phyloP scores from a whole-genome alignment of 2,113 vertebrate genomes.

The Epinephelus cyanopodus region DNA sequence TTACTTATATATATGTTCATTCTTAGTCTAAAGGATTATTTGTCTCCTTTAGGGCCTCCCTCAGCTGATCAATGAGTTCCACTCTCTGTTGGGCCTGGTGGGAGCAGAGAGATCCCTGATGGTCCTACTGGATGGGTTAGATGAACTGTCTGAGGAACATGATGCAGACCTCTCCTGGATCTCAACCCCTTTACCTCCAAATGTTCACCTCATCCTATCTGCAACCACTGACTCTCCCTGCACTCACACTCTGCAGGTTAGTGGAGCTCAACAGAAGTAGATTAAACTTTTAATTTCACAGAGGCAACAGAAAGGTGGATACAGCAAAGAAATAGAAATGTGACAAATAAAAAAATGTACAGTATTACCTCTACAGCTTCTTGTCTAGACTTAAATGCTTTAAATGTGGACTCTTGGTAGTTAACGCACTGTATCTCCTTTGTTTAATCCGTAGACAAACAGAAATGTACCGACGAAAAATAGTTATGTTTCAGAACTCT shows the following conservation, averaged over 20 bases:
- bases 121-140: slow-evolving; percentile 79
- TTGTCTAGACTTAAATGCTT: not conserved
- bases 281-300: not conserved
- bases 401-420: not conserved
- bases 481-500: too few relatives aligned
- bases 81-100: slow-evolving; percentile 73
- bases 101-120: slow-evolving; percentile 65
- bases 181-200: slow-evolving; percentile 60
- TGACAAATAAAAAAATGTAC: not conserved
- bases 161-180: slow-evolving; percentile 79
- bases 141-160: slow-evolving; percentile 80
- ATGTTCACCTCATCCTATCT: slow-evolving; percentile 78
- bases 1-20: too few relatives aligned
- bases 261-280: not conserved
- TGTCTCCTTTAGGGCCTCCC: slow-evolving; percentile 66
- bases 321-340: not conserved
- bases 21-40: not conserved
- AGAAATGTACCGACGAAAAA: too few relatives aligned
- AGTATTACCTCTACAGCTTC: not conserved
- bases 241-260: slow-evolving; percentile 69
- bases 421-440: too few relatives aligned
- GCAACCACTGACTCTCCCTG: slow-evolving; percentile 61
- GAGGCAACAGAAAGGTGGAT: not conserved
- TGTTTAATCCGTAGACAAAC: too few relatives aligned
- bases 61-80: slow-evolving; percentile 77